A percentile compares a stretch with the other conserved stretches of the same genome.
phyloP scores from a whole-genome alignment of 2,797 vertebrate genomes.

The Dromococcyx pavoninus region DNA sequence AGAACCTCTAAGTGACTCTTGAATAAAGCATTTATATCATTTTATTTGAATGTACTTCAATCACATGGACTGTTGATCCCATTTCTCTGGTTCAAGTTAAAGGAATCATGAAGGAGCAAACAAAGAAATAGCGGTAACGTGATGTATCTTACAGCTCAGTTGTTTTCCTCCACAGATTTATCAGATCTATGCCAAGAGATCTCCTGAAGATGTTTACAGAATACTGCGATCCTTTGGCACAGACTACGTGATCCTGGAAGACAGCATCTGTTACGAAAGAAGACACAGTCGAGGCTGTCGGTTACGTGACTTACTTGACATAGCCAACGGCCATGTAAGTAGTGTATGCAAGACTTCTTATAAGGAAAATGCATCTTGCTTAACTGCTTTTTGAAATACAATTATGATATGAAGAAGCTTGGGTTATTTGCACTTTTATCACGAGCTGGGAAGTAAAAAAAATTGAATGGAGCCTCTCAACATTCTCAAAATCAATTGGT shows the following conservation, averaged over 20 bases:
- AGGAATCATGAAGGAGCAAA: neutral
- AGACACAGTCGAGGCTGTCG: slow-evolving; percentile 90
- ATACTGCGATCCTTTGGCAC: slow-evolving; percentile 85
- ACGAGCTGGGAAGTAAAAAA: neutral
- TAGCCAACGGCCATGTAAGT: slow-evolving; percentile 93
- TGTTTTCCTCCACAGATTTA: slow-evolving; percentile 82
- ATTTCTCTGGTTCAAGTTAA: neutral
- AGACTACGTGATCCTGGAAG: slow-evolving; percentile 91
- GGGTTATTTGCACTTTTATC: neutral
- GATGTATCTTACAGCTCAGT: no score
- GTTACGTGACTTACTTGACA: slow-evolving; percentile 90
- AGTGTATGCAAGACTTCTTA: fast-evolving
- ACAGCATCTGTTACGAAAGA: slow-evolving; percentile 95
- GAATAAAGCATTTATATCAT: neutral
- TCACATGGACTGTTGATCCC: neutral
- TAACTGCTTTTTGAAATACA: neutral
- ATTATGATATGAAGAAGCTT: fast-evolving
- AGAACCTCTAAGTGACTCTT: neutral
- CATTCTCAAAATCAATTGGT: fast-evolving
- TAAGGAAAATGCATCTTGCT: neutral
- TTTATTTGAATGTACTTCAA: fast-evolving
- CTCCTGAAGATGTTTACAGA: slow-evolving; percentile 84
- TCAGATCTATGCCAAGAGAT: slow-evolving; percentile 89
- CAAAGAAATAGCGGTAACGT: neutral
- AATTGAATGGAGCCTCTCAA: neutral